phyloP scores from a whole-genome alignment of 2,888 invertebrate species.

The Abrostola tripartita region DNA sequence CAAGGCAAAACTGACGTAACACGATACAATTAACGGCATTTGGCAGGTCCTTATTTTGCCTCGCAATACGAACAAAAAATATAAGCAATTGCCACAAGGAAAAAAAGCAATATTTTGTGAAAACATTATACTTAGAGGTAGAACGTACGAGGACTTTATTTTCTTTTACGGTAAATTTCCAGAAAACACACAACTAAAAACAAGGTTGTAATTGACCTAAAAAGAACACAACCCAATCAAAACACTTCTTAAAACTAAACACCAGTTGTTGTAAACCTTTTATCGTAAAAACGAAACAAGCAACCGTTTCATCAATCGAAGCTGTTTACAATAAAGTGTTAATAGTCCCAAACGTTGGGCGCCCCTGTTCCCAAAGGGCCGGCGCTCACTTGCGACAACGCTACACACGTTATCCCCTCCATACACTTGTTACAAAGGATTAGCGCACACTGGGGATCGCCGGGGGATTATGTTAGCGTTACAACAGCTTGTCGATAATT shows the following conservation, averaged over 20 bases:
- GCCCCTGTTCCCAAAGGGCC: slow-evolving; percentile 44
- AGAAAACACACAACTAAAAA: not conserved
- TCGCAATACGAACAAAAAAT: too few relatives aligned
- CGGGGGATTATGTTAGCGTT: slow-evolving; percentile 26
- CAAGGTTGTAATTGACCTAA: not conserved
- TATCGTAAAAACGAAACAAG: slow-evolving; percentile 16
- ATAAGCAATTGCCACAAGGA: too few relatives aligned
- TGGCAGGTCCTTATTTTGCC: too few relatives aligned
- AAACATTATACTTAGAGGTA: too few relatives aligned
- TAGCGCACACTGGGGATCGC: slow-evolving; percentile 39
- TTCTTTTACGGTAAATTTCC: too few relatives aligned
- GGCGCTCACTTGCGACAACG: slow-evolving; percentile 34
- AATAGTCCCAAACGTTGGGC: slow-evolving; percentile 51
- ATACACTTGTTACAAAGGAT: slow-evolving; percentile 56
- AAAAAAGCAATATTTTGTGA: too few relatives aligned
- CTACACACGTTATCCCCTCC: slow-evolving; percentile 49
- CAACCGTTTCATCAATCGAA: slow-evolving; percentile 49
- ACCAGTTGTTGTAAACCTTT: not conserved
- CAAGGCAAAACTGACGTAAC: too few relatives aligned
- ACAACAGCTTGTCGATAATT: slow-evolving; percentile 55
- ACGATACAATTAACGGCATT: too few relatives aligned
- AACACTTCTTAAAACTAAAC: not conserved
- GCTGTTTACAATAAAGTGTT: slow-evolving; percentile 54
- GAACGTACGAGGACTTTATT: too few relatives aligned
- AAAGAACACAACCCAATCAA: not conserved